Conservation (phyloP, 2,113 vertebrate genomes). For the Psilopsiagon aymara region DNA sequence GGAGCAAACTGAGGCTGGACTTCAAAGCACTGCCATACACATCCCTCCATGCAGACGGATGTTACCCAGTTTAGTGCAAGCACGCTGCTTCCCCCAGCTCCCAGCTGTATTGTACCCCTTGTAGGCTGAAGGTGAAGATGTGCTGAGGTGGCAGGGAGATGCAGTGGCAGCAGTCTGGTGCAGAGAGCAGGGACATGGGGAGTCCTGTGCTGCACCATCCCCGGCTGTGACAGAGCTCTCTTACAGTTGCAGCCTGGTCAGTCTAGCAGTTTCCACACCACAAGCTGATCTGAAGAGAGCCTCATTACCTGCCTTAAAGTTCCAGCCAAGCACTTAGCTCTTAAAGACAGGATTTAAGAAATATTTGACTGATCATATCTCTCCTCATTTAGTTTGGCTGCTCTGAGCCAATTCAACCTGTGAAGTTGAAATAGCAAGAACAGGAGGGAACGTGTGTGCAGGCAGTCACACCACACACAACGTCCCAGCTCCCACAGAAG, state of each 20-base stretch:
- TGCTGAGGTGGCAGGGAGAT: neutral
- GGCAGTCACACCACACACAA: neutral
- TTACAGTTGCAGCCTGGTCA: slow-evolving; percentile 60
- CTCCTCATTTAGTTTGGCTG: slow-evolving; percentile 72
- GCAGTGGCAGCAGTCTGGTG: rapidly evolving
- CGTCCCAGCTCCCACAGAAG: neutral
- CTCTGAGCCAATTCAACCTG: slow-evolving; percentile 70
- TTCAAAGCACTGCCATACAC: neutral
- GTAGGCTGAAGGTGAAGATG: neutral
- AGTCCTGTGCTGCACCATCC: rapidly evolving
- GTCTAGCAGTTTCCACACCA: slow-evolving; percentile 70
- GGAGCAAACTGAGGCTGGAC: neutral
- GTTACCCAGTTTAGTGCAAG: neutral
- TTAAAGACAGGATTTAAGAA: slow-evolving; percentile 69
- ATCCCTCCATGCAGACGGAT: neutral
- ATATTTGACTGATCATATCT: slow-evolving; percentile 76
- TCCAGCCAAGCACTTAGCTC: slow-evolving; percentile 69
- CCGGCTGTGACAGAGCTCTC: slow-evolving; percentile 21
- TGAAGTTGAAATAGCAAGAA: slow-evolving; percentile 62
- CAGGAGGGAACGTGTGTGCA: neutral
- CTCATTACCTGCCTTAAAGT: slow-evolving; percentile 73
- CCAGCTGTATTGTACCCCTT: neutral
- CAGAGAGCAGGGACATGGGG: rapidly evolving
- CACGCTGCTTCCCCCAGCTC: neutral
- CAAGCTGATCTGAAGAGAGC: slow-evolving; percentile 66